Evolutionary conservation across 64 coral and sea anemone species (phyloP).

Genomic region (Porites lutea): DNA sequence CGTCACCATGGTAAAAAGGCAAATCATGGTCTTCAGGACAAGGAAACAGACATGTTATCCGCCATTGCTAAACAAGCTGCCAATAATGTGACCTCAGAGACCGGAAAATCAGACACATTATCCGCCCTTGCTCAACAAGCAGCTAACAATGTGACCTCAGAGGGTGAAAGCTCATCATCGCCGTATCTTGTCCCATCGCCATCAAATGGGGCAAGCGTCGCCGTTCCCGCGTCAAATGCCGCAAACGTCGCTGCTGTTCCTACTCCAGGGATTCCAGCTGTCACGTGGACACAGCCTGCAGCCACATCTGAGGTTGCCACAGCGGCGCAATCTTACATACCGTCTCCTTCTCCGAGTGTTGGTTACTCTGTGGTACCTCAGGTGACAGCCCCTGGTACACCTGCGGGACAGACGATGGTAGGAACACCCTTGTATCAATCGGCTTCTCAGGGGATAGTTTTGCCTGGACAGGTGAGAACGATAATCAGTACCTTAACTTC

Average conservation of each 20-base stretch:
- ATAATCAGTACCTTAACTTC: too few relatives aligned
- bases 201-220: too few relatives aligned
- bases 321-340: background rate
- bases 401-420: too few relatives aligned
- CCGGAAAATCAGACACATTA: background rate
- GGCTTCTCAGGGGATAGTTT: background rate
- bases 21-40: background rate
- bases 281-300: background rate
- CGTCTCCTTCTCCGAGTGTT: background rate
- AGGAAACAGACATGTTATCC: background rate
- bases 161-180: too few relatives aligned
- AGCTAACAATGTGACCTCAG: too few relatives aligned
- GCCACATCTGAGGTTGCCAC: background rate
- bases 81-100: background rate
- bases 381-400: background rate
- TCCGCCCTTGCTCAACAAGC: background rate
- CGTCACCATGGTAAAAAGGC: background rate
- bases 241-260: too few relatives aligned
- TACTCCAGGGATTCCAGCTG: background rate
- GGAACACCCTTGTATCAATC: too few relatives aligned
- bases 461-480: background rate
- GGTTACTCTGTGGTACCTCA: background rate
- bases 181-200: too few relatives aligned
- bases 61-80: background rate
- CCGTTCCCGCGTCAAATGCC: too few relatives aligned